Percentiles rank a stretch among this genome's conserved stretches.
phyloP scores from a whole-genome alignment of 2,888 invertebrate species.

The Brachycybe producta region DNA sequence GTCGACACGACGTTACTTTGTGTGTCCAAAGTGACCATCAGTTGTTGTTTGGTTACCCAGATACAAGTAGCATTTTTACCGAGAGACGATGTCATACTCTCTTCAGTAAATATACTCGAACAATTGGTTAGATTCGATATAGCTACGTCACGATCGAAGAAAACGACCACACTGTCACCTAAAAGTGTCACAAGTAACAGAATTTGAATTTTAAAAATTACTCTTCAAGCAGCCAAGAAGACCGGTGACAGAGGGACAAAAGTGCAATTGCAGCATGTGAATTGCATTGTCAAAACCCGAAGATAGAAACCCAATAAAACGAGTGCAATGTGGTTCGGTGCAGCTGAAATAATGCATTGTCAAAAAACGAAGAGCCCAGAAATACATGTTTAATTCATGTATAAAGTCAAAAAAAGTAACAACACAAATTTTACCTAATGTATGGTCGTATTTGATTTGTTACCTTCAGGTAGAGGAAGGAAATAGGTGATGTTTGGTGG shows the following conservation, averaged over 20 bases:
- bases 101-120: constrained; percentile 17
- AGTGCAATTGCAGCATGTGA: too few relatives aligned
- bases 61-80: constrained; percentile 22
- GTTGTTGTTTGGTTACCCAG: constrained; percentile 27
- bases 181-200: too few relatives aligned
- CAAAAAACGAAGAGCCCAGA: too few relatives aligned
- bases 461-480: constrained; percentile 10
- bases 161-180: constrained; percentile 21
- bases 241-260: too few relatives aligned
- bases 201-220: too few relatives aligned
- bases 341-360: too few relatives aligned
- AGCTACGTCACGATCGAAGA: constrained; percentile 18
- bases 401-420: background rate
- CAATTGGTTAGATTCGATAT: background rate
- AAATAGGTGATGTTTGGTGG: background rate
- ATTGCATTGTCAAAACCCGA: too few relatives aligned
- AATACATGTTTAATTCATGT: too few relatives aligned
- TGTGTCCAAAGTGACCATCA: constrained; percentile 10
- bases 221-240: too few relatives aligned
- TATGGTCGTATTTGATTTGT: background rate
- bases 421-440: background rate
- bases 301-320: too few relatives aligned
- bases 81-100: constrained; percentile 21
- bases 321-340: too few relatives aligned
- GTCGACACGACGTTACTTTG: too few relatives aligned